phyloP scores from a whole-genome alignment of 2,888 invertebrate genomes.

The Acrobasis consociella region DNA sequence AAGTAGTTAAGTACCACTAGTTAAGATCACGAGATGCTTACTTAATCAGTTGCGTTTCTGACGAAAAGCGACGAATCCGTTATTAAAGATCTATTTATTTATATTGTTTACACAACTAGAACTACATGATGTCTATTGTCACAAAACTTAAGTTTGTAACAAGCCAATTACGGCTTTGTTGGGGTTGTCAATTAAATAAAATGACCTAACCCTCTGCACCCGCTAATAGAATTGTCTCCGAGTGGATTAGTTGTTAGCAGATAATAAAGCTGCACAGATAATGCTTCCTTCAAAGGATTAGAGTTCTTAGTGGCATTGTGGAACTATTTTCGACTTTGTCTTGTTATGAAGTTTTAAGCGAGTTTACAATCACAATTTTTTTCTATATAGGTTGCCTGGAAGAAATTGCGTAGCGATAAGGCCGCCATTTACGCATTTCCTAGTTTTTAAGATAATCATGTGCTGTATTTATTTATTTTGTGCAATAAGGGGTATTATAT shows the following conservation, averaged over 20 bases:
- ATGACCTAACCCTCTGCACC: conserved; percentile 17
- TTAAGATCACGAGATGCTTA: too few species aligned
- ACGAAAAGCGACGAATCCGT: too few species aligned
- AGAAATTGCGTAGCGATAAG: too few species aligned
- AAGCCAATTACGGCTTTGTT: conserved; percentile 20
- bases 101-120: neutral
- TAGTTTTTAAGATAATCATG: too few species aligned
- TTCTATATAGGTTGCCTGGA: too few species aligned
- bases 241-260: conserved; percentile 34
- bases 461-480: too few species aligned
- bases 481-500: too few species aligned
- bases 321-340: conserved; percentile 6
- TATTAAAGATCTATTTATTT: too few species aligned
- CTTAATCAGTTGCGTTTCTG: too few species aligned
- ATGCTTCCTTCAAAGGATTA: conserved; percentile 2
- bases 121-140: neutral
- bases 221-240: conserved; percentile 30
- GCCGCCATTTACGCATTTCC: too few species aligned
- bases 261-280: conserved; percentile 27
- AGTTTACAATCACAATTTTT: too few species aligned
- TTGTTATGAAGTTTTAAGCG: neutral
- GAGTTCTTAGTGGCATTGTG: neutral
- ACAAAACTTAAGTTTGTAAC: conserved; percentile 14
- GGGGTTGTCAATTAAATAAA: conserved; percentile 22
- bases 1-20: too few species aligned